Evolutionary conservation across 2,113 vertebrate genomes (phyloP), one percentile per base, ranked within the genome.

Genomic region (Pardalotus punctatus): DNA sequence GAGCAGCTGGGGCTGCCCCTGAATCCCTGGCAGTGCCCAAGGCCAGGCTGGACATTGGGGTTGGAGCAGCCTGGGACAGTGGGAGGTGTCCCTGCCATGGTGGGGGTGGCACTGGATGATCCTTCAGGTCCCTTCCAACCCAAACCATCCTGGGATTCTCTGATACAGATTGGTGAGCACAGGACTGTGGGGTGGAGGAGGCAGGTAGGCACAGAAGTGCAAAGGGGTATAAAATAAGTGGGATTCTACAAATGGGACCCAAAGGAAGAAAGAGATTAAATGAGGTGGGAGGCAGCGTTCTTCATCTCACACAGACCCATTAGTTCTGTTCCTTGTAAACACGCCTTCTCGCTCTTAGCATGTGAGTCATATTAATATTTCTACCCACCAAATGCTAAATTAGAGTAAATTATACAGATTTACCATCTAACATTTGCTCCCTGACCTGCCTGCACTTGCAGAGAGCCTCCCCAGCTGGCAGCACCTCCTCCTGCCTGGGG

Each of bases 341-440:
- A 88, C 5, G 9, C 76, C 90, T 80, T 87, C 89, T 94, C 74
- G 66, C 62, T 72, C 78, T 61, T 65, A 85, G 77, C 57, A 35
- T 57, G 21, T 91, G 88, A 94, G 50, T 94, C 93, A 78, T 64
- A 33, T 60, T 88, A 84, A 82, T 82, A 81, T 77, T 85, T 69
- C 85, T 92, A 74, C 64, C 72, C 94, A 94, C 82, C 57, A 90
- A 95, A 90, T 20, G 71, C 81, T 90, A 93, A 87, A 85, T 60
- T 45, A 88, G 72, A 74, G 69, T 53, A 67, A 90, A 92, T 88
- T 33, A 88, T 6, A 36, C 28, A 61, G 43, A 43, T 90, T 86
- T 43, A 33, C 65, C 60, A 64, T 17, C 47, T 42, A 48, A 47
- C 36, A 36, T 51, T 66, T 66, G n/a, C 85, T 64, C 2, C 3